Conservation (phyloP, 2,888 invertebrate genomes). For the Standfussiana lucernea region DNA sequence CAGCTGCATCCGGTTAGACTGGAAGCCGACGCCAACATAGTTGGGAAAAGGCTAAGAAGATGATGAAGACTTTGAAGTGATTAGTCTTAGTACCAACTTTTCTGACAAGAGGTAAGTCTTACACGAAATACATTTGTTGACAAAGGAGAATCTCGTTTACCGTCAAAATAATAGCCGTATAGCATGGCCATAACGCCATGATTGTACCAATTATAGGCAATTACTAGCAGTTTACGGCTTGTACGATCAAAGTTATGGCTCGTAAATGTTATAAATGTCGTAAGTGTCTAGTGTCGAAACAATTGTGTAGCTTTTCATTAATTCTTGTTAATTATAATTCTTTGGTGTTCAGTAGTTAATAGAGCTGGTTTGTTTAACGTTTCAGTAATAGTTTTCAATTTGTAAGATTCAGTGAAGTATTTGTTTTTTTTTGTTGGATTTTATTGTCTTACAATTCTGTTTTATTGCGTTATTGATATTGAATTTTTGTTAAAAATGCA, state of each 20-base stretch:
- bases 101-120: background rate
- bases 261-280: slow-evolving; percentile 56
- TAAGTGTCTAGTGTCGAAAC: slow-evolving; percentile 43
- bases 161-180: slow-evolving; percentile 50
- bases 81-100: background rate
- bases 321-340: slow-evolving; percentile 29
- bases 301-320: slow-evolving; percentile 31
- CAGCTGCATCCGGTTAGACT: background rate
- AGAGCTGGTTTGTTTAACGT: background rate
- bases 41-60: background rate
- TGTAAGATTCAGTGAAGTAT: background rate
- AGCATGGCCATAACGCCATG: slow-evolving; percentile 50
- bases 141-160: slow-evolving; percentile 49
- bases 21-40: background rate
- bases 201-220: slow-evolving; percentile 65
- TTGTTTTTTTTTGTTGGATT: background rate
- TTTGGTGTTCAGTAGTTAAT: slow-evolving; percentile 6
- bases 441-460: background rate
- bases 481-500: background rate
- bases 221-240: slow-evolving; percentile 59
- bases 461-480: background rate
- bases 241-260: slow-evolving; percentile 54
- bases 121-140: slow-evolving; percentile 17
- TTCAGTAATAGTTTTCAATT: slow-evolving; percentile 2
- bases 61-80: background rate